Base-by-base conservation (phyloP, 2,797 vertebrate genomes). In the Phrynocephalus guinanensis region DNA sequence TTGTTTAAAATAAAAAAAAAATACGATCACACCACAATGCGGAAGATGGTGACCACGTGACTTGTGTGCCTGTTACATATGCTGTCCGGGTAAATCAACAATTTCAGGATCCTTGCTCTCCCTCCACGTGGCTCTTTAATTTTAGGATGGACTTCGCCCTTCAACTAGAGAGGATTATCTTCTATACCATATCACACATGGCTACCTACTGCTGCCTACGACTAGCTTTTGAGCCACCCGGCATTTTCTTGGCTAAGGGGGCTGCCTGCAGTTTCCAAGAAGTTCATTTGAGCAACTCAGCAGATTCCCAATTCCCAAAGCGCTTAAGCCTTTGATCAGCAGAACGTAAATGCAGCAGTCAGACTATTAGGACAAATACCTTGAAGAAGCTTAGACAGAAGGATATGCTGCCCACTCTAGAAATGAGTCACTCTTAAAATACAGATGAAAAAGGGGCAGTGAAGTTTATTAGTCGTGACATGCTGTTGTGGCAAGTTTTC, bases 381-480 rank as follows among this genome's bases (percentile, higher is more conserved):
- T 22, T 60, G 85, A 44, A 11, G 24, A 60, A 33, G 26, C n/a
- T 33, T 56, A 83, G 48, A 48, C 50, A 56, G 44, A 56, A 68
- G 30, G 68, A 38, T 75, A 52, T 30, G 2, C 79, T 66, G 33
- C 85, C 70, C 28, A 50, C 70, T 82, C 33, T 50, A 44, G 16
- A 44, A 26, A 4, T 85, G 78, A 88, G 60, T 44, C 83, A 68
- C 71, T 80, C 44, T 68, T 85, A 66, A 88, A 88, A 72, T 67
- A n/a, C 28, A 24, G 56, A 24, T 63, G 76, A 50, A 44, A 79
- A 84, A 67, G 13, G 38, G 28, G 33, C 26, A 30, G 16, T 70
- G 73, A 83, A 30, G 66, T 7, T 81, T 68, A 73, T 76, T 68
- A 67, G 63, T 63, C 67, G 60, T 81, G n/a, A 38, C 78, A 73